phyloP scores from a whole-genome alignment of 2,113 vertebrate genomes.

The Pterophyllum scalare region DNA sequence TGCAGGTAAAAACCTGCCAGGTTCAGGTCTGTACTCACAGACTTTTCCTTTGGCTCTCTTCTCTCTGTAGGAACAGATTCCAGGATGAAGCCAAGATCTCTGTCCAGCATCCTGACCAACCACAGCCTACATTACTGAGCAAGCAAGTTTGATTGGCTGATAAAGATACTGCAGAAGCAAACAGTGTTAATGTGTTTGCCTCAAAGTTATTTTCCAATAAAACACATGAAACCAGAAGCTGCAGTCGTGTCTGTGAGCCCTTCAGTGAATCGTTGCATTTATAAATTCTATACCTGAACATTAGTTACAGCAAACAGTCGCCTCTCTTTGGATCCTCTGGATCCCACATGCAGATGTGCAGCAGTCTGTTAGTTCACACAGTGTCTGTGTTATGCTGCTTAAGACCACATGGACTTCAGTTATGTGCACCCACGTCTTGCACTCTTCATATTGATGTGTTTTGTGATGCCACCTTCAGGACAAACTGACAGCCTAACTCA shows the following conservation, averaged over 20 bases:
- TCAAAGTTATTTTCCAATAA: conserved; percentile 16
- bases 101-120: conserved; percentile 45
- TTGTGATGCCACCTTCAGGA: too few species aligned
- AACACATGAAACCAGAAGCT: background rate
- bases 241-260: background rate
- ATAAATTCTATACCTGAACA: too few species aligned
- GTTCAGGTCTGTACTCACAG: background rate
- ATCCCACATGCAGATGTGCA: too few species aligned
- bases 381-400: too few species aligned
- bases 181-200: background rate
- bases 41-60: background rate
- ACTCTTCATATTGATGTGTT: too few species aligned
- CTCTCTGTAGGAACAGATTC: conserved; percentile 58
- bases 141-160: background rate
- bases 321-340: too few species aligned
- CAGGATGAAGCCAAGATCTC: conserved; percentile 38
- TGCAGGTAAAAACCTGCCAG: background rate
- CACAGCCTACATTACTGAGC: conserved; percentile 33
- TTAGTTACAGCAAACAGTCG: too few species aligned
- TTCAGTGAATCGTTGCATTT: too few species aligned
- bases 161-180: background rate
- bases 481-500: too few species aligned
- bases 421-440: too few species aligned
- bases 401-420: too few species aligned
- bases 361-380: too few species aligned